Percentiles rank a stretch among this genome's conserved stretches.
Evolutionary conservation across 2,888 invertebrate genomes (phyloP).

Genomic region (Macrostomum cliftonense): DNA sequence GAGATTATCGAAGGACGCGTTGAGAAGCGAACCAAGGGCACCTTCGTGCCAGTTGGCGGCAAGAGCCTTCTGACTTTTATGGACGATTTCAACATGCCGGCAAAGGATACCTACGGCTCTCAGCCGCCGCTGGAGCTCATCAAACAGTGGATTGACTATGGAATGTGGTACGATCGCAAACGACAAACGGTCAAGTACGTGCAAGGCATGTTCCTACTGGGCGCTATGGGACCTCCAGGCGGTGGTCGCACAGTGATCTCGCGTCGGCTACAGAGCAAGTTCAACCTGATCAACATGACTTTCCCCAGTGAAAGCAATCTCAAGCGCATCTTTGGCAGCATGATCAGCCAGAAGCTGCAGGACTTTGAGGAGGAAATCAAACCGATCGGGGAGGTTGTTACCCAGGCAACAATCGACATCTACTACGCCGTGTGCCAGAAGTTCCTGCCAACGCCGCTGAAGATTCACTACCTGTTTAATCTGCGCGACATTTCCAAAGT

Average conservation of each 20-base stretch:
- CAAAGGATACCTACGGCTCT: constrained; percentile 65
- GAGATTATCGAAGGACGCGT: constrained; percentile 64
- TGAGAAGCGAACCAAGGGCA: constrained; percentile 67
- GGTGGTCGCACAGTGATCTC: constrained; percentile 37
- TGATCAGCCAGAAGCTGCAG: constrained; percentile 57
- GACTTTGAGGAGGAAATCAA: constrained; percentile 63
- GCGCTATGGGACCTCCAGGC: constrained; percentile 38
- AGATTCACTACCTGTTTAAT: constrained; percentile 39
- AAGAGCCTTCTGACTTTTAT: constrained; percentile 66
- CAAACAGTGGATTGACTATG: constrained; percentile 66
- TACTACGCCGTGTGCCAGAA: constrained; percentile 28
- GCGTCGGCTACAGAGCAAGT: constrained; percentile 34
- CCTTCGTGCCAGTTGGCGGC: constrained; percentile 57
- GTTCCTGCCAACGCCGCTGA: constrained; percentile 38
- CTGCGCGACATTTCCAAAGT: constrained; percentile 60
- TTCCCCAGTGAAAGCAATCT: constrained; percentile 54
- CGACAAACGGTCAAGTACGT: constrained; percentile 5
- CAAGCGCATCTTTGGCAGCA: constrained; percentile 50
- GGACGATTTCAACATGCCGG: constrained; percentile 83
- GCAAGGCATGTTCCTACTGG: constrained; percentile 41
- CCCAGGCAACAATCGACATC: constrained; percentile 37
- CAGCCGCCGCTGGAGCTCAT: constrained; percentile 70
- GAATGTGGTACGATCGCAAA: constrained; percentile 65
- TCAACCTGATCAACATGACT: constrained; percentile 42
- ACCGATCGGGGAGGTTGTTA: constrained; percentile 38